Base-by-base conservation (phyloP, 1,140 invertebrate species). In the Drosophila triauraria region DNA sequence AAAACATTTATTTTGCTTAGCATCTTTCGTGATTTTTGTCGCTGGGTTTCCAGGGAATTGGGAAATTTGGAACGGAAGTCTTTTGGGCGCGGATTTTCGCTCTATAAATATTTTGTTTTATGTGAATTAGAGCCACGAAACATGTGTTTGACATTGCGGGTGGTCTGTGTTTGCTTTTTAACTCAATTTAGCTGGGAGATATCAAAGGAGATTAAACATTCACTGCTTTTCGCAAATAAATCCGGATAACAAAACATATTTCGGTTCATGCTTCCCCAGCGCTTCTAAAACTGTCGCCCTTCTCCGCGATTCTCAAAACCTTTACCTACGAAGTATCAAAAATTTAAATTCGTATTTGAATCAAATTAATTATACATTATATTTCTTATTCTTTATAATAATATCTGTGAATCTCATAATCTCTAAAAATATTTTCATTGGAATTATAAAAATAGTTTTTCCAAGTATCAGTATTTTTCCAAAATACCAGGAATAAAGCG, bases 1-100 rank as follows among this genome's bases (percentile, higher is more conserved):
- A 40, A 44, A 67, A 53, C 51, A 48, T 78, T 78, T 59, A 50
- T 58, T 30, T 59, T 65, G 51, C 17, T 40, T 46, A 38, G 30
- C 13, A 35, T 70, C 76, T 68, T 60, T 77, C 40, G 40, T 58
- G 47, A 10, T 10, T 56, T 40, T 32, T 25, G 7, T 47, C 48
- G 15, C 12, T 27, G 35, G 8, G 59, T 10, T 78, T 64, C 43
- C 43, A 44, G 59, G 38, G 59, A 78, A 71, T 48, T 44, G 9
- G 17, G 5, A 40, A 54, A 38, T 46, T 51, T 58, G 30, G 75
- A 78, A 43, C 76, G 76, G 76, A 78, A 78, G 75, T 78, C 76
- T 71, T 58, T 78, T 67, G 2, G 42, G 9, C 54, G 20, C 48
- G 27, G 38, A 65, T 75, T 20, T 71, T 57, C 46, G 27, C 57